Evolutionary conservation across 2,113 vertebrate genomes (phyloP).

Genomic region (Megaleporinus macrocephalus): DNA sequence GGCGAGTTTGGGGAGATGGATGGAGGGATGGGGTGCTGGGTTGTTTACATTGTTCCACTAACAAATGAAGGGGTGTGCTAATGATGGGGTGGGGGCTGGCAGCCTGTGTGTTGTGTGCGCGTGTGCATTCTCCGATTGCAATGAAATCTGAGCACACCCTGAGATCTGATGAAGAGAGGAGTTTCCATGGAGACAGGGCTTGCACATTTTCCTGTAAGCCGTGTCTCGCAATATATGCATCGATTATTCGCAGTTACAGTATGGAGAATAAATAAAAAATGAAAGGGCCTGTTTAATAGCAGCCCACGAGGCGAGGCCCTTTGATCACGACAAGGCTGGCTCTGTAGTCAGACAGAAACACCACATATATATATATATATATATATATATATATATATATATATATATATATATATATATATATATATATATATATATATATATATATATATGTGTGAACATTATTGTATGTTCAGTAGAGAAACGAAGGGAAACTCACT

Average conservation of each 20-base stretch:
- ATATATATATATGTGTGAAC: too few relatives aligned
- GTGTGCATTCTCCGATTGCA: conserved; percentile 28
- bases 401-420: too few relatives aligned
- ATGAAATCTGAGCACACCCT: conserved; percentile 54
- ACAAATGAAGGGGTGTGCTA: conserved; percentile 29
- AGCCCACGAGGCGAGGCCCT: too few relatives aligned
- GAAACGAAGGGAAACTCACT: too few relatives aligned
- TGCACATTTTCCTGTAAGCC: conserved; percentile 56
- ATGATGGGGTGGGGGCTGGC: conserved; percentile 16
- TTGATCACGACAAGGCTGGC: too few relatives aligned
- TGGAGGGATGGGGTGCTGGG: conserved; percentile 13
- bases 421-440: too few relatives aligned
- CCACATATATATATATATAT: too few relatives aligned
- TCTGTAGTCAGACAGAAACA: too few relatives aligned
- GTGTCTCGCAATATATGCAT: conserved; percentile 42
- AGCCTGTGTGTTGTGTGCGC: conserved; percentile 3
- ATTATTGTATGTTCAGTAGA: too few relatives aligned
- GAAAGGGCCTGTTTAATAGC: too few relatives aligned
- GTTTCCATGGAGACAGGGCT: conserved; percentile 62
- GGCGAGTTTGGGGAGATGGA: background rate
- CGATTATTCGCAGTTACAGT: conserved; percentile 46
- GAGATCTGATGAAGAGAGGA: conserved; percentile 44
- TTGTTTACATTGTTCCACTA: conserved; percentile 53
- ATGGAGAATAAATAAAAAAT: background rate
- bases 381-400: too few relatives aligned